Evolutionary conservation across 2,113 vertebrate genomes (phyloP), one percentile per base, ranked within the genome.

Genomic region (Rhipidura dahli): DNA sequence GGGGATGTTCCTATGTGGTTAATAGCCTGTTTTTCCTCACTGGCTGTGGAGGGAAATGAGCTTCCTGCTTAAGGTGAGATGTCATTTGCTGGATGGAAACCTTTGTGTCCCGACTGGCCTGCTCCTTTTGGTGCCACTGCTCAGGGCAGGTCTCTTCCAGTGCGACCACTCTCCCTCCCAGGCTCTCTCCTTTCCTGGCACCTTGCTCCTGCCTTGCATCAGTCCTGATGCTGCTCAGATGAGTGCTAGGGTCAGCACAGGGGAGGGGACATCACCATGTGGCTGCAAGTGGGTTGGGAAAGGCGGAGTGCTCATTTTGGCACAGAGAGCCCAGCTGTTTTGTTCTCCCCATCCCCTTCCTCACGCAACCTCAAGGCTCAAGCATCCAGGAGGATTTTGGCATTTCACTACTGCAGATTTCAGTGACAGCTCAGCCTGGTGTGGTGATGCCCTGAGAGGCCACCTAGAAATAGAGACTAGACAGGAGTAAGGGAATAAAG

Each of bases 31-130:
- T 97, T 94, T 94, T 94, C 84, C 93, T 87, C 90, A 33, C 85
- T 83, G 70, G 44, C 45, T 90, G 40, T 54, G 35, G 59, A 93
- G 92, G 96, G 79, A 97, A 97, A 80, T 93, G 85, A 86, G 68
- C 64, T 97, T 97, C 88, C 94, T 94, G 85, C 90, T 50, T 57
- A 77, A 92, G 96, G 90, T 90, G 92, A 94, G 92, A 79, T 94
- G 95, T 94, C 94, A 93, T 83, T 80, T 77, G 84, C 94, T 95
- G 95, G 71, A 61, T 83, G 76, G 92, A 92, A 97, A 89, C 88
- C 90, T 94, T 73, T 96, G 89, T 64, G 83, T 83, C 85, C 85
- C 1, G 0, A 37, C 78, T 93, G 70, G 40, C 49, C 63, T 33
- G 85, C 54, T 92, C 66, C 66, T 66, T 77, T 69, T 1, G 7